Evolutionary conservation across 2,113 vertebrate species (phyloP).

Genomic region (Echinops telfairi): DNA sequence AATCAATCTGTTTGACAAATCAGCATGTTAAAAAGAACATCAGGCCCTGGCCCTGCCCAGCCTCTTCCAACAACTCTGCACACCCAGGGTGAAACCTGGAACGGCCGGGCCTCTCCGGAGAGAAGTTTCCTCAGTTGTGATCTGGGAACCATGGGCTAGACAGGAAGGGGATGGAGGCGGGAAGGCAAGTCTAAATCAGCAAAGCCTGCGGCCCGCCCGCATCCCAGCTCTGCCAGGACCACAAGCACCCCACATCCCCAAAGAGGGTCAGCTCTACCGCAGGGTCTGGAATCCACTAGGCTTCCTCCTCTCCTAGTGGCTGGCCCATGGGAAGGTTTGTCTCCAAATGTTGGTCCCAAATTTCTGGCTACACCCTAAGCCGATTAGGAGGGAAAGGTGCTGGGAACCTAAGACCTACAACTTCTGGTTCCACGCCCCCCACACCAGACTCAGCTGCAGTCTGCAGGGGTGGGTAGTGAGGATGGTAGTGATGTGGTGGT

Average conservation of each 20-base stretch:
- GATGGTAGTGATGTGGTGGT: too few relatives aligned
- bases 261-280: background rate
- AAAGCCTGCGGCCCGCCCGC: background rate
- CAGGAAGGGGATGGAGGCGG: background rate
- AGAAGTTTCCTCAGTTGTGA: background rate
- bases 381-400: background rate
- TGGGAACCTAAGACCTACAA: background rate
- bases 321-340: background rate
- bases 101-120: background rate
- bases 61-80: background rate
- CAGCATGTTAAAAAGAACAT: background rate
- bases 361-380: background rate
- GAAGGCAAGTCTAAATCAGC: background rate
- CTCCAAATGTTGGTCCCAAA: background rate
- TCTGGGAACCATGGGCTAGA: background rate
- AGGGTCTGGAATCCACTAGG: background rate
- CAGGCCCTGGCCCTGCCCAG: background rate
- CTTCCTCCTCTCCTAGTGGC: background rate
- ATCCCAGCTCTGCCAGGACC: background rate
- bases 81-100: background rate
- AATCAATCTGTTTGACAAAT: slow-evolving; percentile 39
- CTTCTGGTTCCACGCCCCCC: background rate
- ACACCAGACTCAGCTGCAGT: background rate
- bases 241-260: too few relatives aligned
- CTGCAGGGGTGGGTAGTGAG: background rate